Evolutionary conservation across 2,888 invertebrate genomes (phyloP).

Genomic region (Orthosia gothica): DNA sequence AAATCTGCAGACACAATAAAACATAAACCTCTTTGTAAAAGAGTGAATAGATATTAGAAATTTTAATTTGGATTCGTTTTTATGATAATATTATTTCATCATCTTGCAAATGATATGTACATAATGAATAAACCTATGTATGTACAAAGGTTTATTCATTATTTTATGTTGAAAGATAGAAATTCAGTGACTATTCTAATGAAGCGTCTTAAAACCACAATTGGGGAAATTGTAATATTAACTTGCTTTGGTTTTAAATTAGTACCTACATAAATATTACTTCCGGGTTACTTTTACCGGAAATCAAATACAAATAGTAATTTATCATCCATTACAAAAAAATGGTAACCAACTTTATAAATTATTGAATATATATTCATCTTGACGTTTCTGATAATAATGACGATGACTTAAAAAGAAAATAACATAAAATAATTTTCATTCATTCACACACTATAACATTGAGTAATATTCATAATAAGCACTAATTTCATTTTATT

Average conservation of each 20-base stretch:
- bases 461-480: too few species aligned
- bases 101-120: constrained; percentile 1
- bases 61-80: background rate
- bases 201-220: background rate
- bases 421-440: too few species aligned
- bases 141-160: too few species aligned
- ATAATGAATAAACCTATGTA: background rate
- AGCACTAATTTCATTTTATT: too few species aligned
- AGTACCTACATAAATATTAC: background rate
- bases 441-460: too few species aligned
- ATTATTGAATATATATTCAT: too few species aligned
- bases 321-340: too few species aligned
- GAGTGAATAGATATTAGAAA: background rate
- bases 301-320: too few species aligned
- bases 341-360: too few species aligned
- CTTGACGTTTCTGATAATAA: too few species aligned
- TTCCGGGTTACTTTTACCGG: background rate
- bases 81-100: constrained; percentile 10
- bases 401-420: too few species aligned
- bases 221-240: background rate
- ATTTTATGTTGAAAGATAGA: background rate
- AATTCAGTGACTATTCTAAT: background rate
- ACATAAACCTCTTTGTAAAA: constrained; percentile 19
- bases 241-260: background rate
- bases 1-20: constrained; percentile 14